A percentile compares a stretch with the other conserved stretches of the same genome.
Conservation (phyloP, 1,140 invertebrate species). For the Helicorthomorpha holstii region DNA sequence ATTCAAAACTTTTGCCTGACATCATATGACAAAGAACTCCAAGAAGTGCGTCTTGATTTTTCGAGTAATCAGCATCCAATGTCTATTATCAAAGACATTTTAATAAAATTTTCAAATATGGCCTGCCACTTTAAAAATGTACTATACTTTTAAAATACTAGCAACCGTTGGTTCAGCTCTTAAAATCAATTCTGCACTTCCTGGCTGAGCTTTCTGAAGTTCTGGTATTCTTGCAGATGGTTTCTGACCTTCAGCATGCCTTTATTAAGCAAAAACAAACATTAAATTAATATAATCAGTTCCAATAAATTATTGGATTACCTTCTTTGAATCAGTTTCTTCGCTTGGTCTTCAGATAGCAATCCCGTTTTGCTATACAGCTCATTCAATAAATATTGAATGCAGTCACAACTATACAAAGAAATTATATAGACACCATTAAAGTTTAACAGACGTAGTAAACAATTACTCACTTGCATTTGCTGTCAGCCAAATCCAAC, state of each 20-base stretch:
- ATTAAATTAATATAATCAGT: not conserved
- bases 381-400: slow-evolving; percentile 65
- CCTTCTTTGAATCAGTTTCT: slow-evolving; percentile 48
- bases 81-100: slow-evolving; percentile 18
- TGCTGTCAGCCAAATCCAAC: slow-evolving; percentile 72
- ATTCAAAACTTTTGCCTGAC: slow-evolving; percentile 60
- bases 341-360: slow-evolving; percentile 56
- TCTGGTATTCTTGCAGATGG: slow-evolving; percentile 4
- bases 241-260: slow-evolving; percentile 6
- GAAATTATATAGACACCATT: not conserved
- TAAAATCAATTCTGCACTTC: slow-evolving; percentile 46
- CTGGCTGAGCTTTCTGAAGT: slow-evolving; percentile 12
- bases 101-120: not conserved
- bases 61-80: slow-evolving; percentile 60
- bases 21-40: slow-evolving; percentile 50
- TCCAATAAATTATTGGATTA: slow-evolving; percentile 13
- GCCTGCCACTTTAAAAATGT: slow-evolving; percentile 1
- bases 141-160: slow-evolving; percentile 52
- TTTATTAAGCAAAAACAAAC: not conserved
- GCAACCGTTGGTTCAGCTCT: slow-evolving; percentile 70
- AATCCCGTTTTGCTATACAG: slow-evolving; percentile 54
- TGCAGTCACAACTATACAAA: slow-evolving; percentile 46
- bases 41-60: slow-evolving; percentile 49
- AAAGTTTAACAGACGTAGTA: not conserved
- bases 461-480: slow-evolving; percentile 37